phyloP scores from a whole-genome alignment of 2,797 vertebrate species.

The Poecilia gillii region DNA sequence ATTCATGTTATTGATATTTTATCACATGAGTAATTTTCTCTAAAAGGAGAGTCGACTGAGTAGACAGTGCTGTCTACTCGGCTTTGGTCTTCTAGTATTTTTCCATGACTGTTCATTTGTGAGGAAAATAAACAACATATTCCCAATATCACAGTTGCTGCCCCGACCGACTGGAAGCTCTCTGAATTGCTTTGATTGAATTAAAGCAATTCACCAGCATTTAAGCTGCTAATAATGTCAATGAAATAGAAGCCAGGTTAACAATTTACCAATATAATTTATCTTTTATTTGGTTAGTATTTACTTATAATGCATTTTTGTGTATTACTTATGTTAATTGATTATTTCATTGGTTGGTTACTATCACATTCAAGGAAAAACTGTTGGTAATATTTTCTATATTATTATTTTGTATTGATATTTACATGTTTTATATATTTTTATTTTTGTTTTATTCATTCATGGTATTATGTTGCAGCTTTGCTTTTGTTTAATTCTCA shows the following conservation, averaged over 20 bases:
- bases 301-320: background rate
- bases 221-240: constrained; percentile 29
- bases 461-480: background rate
- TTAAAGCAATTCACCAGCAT: constrained; percentile 4
- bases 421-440: background rate
- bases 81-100: too few relatives aligned
- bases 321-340: background rate
- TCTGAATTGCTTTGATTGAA: constrained; percentile 39
- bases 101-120: constrained; percentile 11
- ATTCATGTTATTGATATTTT: too few relatives aligned
- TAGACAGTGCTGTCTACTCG: too few relatives aligned
- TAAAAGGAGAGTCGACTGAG: too few relatives aligned
- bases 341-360: background rate
- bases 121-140: background rate
- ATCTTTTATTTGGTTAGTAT: background rate
- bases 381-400: background rate
- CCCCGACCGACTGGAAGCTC: constrained; percentile 7
- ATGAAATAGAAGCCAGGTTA: constrained; percentile 32
- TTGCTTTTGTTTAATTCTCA: background rate
- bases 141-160: constrained; percentile 2
- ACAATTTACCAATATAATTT: background rate
- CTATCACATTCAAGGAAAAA: background rate
- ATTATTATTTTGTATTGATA: background rate
- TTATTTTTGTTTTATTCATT: background rate
- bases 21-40: too few relatives aligned